Evolutionary conservation across 2,797 vertebrate genomes (phyloP), one percentile per base, ranked within the genome.

Genomic region (Melanogrammus aeglefinus): DNA sequence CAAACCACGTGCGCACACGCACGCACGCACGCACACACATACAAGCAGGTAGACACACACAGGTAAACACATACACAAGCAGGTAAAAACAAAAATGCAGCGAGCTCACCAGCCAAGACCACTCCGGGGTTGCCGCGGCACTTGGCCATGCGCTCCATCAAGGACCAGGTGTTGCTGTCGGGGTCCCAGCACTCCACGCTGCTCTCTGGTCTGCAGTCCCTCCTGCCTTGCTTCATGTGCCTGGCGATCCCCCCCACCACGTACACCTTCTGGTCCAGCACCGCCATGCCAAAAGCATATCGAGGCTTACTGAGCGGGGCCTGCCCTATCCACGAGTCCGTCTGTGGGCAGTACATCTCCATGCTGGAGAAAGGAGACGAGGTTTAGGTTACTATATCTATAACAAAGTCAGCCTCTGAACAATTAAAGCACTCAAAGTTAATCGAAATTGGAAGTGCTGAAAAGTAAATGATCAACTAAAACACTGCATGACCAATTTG

Each of bases 261-360:
- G 0, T 96, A 99, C 3, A 99, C 94, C 81, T 97, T 98, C 94
- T 98, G 97, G 87, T 99, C 96, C 81, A 99, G 95, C 66, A 97
- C 96, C 0, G 96, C 98, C 29, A 99, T 93, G 6, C 97, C 98
- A 51, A 99, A 99, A 83, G 99, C 98, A 35, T 96, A 98, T 63
- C 98, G 96, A 1, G 98, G 96, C 75, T 96, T 96, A 75, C 95
- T 96, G 24, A 99, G 95, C 0, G 98, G 97, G 10, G 98, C 97
- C 86, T 99, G 94, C 74, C 97, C 97, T 31, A 99, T 98, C 98
- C 98, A 99, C 0, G 98, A 97, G 90, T 99, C 97, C 1, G 96
- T 99, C 91, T 99, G 96, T 63, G 98, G 98, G 85, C 99, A 99
- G 84, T 98, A 99, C 98, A 99, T 99, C 91, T 99, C 98, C 94